These are phyloP conservation scores for Drusus annulatus DNA, from an alignment of 1,140 invertebrate species.

Conservation along the genomic window DNA sequence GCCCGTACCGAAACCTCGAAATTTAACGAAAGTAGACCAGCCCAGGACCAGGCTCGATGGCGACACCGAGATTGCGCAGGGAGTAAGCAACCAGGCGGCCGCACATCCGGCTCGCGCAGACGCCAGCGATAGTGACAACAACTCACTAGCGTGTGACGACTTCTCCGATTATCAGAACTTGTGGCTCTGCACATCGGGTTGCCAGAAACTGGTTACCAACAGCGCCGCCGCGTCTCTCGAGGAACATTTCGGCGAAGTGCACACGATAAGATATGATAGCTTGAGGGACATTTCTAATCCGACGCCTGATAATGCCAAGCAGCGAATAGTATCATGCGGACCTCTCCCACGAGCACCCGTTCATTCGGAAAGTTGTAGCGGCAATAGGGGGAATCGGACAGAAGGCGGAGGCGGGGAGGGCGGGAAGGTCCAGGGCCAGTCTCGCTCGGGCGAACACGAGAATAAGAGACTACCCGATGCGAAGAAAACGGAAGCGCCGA, in stretches of 20 bases:
- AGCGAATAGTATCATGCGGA: slow-evolving; percentile 56
- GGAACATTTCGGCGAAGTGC: slow-evolving; percentile 54
- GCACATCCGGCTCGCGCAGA: slow-evolving; percentile 10
- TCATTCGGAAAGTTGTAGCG: slow-evolving; percentile 43
- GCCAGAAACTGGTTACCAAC: slow-evolving; percentile 38
- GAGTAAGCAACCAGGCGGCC: slow-evolving; percentile 11
- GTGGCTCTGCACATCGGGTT: slow-evolving; percentile 54
- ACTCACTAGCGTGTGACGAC: slow-evolving; percentile 52
- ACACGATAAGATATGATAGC: slow-evolving; percentile 57
- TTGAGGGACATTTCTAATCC: slow-evolving; percentile 51
- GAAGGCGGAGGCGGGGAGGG: background rate
- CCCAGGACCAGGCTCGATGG: slow-evolving; percentile 29
- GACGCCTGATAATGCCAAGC: slow-evolving; percentile 39
- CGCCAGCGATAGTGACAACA: slow-evolving; percentile 55
- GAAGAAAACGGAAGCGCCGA: slow-evolving; percentile 62
- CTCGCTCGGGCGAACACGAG: slow-evolving; percentile 60
- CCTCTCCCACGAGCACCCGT: slow-evolving; percentile 62
- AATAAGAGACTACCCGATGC: slow-evolving; percentile 11
- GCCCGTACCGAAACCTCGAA: slow-evolving; percentile 43
- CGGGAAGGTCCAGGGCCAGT: background rate
- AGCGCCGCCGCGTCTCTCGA: slow-evolving; percentile 21
- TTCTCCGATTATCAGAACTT: slow-evolving; percentile 56
- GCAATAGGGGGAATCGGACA: slow-evolving; percentile 56
- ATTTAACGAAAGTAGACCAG: slow-evolving; percentile 45
- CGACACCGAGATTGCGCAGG: slow-evolving; percentile 25